Percentiles rank a stretch among this genome's conserved stretches.
These are phyloP conservation scores for Coenobita brevimanus DNA, from an alignment of 1,140 invertebrate species.

Conservation along the genomic window DNA sequence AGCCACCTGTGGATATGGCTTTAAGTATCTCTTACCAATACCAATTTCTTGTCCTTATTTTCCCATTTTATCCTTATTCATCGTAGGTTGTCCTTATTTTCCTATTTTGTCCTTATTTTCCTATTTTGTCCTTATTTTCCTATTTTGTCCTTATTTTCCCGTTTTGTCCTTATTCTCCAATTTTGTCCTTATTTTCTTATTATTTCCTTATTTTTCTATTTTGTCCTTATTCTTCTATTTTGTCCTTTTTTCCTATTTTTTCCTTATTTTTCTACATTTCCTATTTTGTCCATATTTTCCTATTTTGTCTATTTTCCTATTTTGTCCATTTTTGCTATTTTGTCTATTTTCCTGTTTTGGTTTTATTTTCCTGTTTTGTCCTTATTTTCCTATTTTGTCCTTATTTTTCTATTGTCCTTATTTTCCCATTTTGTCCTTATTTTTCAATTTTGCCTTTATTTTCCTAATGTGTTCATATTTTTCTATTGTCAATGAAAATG, in stretches of 20 bases:
- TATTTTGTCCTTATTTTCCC: too few relatives aligned
- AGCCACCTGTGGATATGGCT: too few relatives aligned
- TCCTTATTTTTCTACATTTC: too few relatives aligned
- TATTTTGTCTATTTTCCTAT: neutral
- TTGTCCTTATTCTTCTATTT: too few relatives aligned
- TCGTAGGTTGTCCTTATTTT: neutral
- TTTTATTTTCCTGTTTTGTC: neutral
- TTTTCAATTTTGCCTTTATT: neutral
- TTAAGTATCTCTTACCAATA: too few relatives aligned
- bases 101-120: neutral
- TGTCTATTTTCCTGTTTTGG: neutral
- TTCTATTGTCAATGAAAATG: neutral
- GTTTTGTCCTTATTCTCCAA: too few relatives aligned
- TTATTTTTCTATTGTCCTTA: neutral
- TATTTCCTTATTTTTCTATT: neutral
- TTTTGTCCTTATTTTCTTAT: too few relatives aligned
- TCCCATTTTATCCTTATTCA: too few relatives aligned
- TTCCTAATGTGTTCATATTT: neutral
- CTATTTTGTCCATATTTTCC: neutral
- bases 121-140: too few relatives aligned
- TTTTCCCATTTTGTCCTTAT: neutral
- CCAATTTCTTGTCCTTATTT: too few relatives aligned
- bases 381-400: neutral
- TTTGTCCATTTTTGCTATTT: neutral
- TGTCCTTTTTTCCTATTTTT: neutral